Percentiles rank a stretch among this genome's conserved stretches.
Conservation (phyloP, 1,140 invertebrate genomes). For the Augochlora pura region DNA sequence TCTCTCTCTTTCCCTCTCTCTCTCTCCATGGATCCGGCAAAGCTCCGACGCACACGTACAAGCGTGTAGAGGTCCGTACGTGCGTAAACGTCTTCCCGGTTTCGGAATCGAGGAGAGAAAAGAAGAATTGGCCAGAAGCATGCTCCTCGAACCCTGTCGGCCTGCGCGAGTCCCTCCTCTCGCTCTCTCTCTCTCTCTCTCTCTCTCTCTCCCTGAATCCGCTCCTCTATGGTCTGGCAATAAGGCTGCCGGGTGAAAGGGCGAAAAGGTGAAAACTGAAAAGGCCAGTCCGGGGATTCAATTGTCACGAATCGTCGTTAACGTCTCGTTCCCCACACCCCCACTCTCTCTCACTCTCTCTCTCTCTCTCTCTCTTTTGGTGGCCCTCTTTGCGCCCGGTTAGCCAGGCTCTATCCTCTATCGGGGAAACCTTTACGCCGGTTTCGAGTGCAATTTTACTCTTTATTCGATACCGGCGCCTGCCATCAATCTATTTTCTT, state of each 20-base stretch:
- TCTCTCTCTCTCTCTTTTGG: background rate
- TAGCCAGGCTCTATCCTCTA: background rate
- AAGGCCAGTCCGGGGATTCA: conserved; percentile 26
- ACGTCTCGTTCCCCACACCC: background rate
- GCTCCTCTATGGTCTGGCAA: background rate
- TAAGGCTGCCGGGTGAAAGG: conserved; percentile 10
- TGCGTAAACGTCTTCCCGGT: conserved; percentile 30
- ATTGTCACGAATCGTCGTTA: conserved; percentile 34
- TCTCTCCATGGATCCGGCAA: background rate
- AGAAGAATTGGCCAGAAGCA: conserved; percentile 27
- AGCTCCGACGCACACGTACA: background rate
- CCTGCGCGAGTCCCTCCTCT: conserved; percentile 17
- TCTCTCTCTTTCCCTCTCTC: background rate
- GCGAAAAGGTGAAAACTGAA: conserved; percentile 25
- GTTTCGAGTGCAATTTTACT: background rate
- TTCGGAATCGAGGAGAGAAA: conserved; percentile 26
- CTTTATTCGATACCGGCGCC: background rate
- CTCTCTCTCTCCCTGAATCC: conserved; percentile 1
- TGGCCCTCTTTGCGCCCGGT: too few relatives aligned
- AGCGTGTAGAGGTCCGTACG: conserved; percentile 30
- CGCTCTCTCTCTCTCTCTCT: too few relatives aligned
- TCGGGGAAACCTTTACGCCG: background rate
- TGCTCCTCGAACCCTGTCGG: conserved; percentile 46
- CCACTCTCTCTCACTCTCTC: background rate
- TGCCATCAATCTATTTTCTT: background rate